Percentiles rank a stretch among this genome's conserved stretches.
Evolutionary conservation across 2,888 invertebrate species (phyloP).

Genomic region (Galeopsomyia nigrocyanea): DNA sequence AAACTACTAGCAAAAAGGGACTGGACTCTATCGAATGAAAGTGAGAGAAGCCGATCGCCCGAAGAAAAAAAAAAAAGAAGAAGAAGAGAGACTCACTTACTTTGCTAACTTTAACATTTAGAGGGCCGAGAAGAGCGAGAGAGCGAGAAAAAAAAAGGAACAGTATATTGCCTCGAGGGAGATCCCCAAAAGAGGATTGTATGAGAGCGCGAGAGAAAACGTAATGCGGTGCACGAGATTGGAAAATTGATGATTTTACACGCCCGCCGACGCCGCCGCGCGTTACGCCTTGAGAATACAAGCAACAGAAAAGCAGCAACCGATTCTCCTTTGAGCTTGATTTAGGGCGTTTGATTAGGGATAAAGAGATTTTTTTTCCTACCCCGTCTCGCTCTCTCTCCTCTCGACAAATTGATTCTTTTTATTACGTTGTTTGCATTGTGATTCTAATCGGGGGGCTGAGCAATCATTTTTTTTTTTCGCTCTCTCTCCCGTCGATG

Average conservation of each 20-base stretch:
- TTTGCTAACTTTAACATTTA: constrained; percentile 37
- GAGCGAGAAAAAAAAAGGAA: too few species aligned
- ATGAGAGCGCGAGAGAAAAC: constrained; percentile 1
- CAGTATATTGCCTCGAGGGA: too few species aligned
- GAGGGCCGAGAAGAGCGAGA: background rate
- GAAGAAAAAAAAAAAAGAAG: constrained; percentile 14
- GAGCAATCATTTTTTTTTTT: background rate
- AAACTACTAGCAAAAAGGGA: too few species aligned
- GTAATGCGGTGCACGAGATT: constrained; percentile 18
- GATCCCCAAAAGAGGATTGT: background rate
- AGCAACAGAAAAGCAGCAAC: too few species aligned
- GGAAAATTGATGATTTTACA: constrained; percentile 20
- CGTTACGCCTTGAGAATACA: too few species aligned
- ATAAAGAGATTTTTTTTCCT: background rate
- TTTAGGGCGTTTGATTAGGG: constrained; percentile 24
- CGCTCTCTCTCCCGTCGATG: background rate
- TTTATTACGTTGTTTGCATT: background rate
- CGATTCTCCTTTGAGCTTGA: constrained; percentile 1
- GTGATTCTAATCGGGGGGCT: background rate
- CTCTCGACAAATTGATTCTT: too few species aligned
- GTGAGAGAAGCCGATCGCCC: constrained; percentile 10
- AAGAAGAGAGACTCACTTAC: too few species aligned
- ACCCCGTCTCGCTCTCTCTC: too few species aligned
- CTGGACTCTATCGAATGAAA: constrained; percentile 8
- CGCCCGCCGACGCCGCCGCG: background rate